Conservation (phyloP, 2,797 vertebrate species). For the Acipenser ruthenus region DNA sequence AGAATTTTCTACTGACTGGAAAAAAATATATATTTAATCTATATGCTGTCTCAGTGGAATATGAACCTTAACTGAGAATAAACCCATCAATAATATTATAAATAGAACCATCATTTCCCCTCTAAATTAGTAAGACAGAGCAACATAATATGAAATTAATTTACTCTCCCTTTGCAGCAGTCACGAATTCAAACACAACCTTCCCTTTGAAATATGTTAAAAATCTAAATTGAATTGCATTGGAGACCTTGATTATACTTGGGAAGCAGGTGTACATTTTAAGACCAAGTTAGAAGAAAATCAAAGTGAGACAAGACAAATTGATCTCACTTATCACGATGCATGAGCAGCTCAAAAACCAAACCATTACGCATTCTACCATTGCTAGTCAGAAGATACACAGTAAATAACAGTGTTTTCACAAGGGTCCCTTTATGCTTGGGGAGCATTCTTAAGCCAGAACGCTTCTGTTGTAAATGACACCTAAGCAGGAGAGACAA, state of each 20-base stretch:
- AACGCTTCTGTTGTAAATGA: not conserved
- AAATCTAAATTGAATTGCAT: constrained; percentile 5
- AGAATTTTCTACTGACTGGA: no score
- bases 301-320: constrained; percentile 17
- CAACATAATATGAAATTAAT: not conserved
- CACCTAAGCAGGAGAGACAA: not conserved
- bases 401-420: not conserved
- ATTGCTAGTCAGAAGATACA: not conserved
- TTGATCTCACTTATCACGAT: constrained; percentile 15
- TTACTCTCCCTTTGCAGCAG: not conserved
- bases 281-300: constrained; percentile 13
- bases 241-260: constrained; percentile 10
- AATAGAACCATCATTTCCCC: no score
- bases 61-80: no score
- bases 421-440: constrained; percentile 1
- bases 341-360: constrained; percentile 11
- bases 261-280: constrained; percentile 12
- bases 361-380: constrained; percentile 7
- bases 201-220: not conserved
- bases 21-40: no score
- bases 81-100: not conserved
- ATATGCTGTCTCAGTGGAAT: no score
- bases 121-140: not conserved
- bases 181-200: constrained; percentile 4
- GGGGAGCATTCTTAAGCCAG: not conserved